These are phyloP conservation scores for Drosophila ironensis DNA, from an alignment of 1,140 invertebrate genomes.

Conservation along the genomic window DNA sequence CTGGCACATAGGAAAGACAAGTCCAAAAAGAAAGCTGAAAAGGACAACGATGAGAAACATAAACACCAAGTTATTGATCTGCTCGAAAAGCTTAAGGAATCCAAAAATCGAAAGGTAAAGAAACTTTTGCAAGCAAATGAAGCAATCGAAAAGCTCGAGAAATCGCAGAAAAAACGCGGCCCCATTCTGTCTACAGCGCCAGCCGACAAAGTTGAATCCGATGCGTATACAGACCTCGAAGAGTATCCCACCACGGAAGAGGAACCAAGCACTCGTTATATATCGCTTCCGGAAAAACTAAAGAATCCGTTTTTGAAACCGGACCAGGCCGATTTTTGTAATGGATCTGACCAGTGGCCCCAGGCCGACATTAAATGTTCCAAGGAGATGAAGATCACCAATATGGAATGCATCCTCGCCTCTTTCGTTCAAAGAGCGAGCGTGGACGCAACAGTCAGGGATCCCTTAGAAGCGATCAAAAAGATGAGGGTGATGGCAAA, in stretches of 20 bases:
- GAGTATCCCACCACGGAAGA: background rate
- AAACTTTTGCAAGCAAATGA: too few species aligned
- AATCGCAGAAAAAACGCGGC: too few species aligned
- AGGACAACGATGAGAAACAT: too few species aligned
- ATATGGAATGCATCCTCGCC: background rate
- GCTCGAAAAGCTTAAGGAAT: too few species aligned
- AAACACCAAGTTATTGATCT: too few species aligned
- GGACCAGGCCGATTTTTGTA: background rate
- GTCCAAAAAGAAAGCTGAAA: too few species aligned
- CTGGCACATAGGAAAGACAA: too few species aligned
- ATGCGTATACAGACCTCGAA: background rate
- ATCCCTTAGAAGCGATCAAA: conserved; percentile 8
- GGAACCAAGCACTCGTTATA: background rate
- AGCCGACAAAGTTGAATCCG: too few species aligned
- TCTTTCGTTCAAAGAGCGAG: conserved; percentile 38
- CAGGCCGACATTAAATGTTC: background rate
- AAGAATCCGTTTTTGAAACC: background rate
- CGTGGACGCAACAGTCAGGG: background rate
- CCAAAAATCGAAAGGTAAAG: too few species aligned
- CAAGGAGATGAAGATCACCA: background rate
- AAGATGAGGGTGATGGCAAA: background rate
- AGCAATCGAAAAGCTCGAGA: too few species aligned
- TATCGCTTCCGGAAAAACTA: background rate
- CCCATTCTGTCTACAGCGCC: too few species aligned
- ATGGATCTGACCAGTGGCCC: background rate